Evolutionary conservation across 2,113 vertebrate genomes (phyloP).

Genomic region (Crypturellus undulatus): DNA sequence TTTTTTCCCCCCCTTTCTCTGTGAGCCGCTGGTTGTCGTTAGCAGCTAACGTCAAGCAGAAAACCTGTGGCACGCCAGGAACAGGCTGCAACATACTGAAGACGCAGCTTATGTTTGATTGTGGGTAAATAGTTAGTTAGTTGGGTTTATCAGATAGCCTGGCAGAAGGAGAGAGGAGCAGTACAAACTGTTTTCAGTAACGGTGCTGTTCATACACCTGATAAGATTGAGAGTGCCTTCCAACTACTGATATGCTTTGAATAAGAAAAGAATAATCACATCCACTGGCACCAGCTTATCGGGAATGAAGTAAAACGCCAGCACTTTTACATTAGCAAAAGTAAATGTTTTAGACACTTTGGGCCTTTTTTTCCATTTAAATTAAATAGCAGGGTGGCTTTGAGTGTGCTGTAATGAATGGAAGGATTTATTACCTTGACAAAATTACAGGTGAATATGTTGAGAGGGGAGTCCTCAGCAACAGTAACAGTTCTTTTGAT

Average conservation of each 20-base stretch:
- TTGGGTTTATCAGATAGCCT: slow-evolving; percentile 82
- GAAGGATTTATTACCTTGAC: slow-evolving; percentile 79
- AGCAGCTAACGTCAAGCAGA: slow-evolving; percentile 43
- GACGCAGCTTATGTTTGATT: slow-evolving; percentile 77
- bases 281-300: slow-evolving; percentile 85
- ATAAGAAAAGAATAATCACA: slow-evolving; percentile 87
- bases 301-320: slow-evolving; percentile 83
- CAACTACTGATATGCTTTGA: slow-evolving; percentile 85
- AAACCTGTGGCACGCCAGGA: slow-evolving; percentile 56
- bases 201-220: slow-evolving; percentile 82
- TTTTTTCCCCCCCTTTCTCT: not conserved
- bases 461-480: slow-evolving; percentile 68
- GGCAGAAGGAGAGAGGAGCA: slow-evolving; percentile 79
- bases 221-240: slow-evolving; percentile 86
- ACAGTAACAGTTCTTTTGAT: slow-evolving; percentile 72
- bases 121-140: slow-evolving; percentile 87
- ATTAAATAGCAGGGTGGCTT: slow-evolving; percentile 75
- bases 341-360: slow-evolving; percentile 85
- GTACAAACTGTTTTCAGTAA: slow-evolving; percentile 84
- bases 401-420: slow-evolving; percentile 71
- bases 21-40: slow-evolving; percentile 61
- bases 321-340: slow-evolving; percentile 85
- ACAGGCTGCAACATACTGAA: slow-evolving; percentile 33
- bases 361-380: slow-evolving; percentile 74
- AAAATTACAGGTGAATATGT: slow-evolving; percentile 76